A percentile compares a stretch with the other conserved stretches of the same genome.
Conservation (phyloP, 2,113 vertebrate genomes). For the Corvus moneduloides region DNA sequence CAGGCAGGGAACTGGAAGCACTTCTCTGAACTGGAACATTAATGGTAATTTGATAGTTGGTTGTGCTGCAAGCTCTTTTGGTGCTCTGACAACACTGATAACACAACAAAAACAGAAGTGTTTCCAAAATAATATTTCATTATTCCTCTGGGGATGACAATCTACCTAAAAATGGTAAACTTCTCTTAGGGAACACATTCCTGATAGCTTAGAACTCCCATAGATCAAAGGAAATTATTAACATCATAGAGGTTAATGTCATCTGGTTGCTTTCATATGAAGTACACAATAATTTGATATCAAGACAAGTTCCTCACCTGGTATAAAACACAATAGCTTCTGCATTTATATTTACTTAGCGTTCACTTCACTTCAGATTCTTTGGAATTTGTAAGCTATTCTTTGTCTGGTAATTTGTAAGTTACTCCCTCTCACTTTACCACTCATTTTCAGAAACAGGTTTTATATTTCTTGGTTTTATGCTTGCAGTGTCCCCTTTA, state of each 20-base stretch:
- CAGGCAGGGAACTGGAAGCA: not conserved
- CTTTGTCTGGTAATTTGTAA: not conserved
- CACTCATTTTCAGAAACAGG: not conserved
- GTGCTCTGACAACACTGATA: not conserved
- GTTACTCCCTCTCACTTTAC: not conserved
- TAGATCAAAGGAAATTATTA: not conserved
- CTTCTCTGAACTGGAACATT: not conserved
- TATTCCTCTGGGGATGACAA: not conserved
- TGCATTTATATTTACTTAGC: not conserved
- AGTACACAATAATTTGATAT: not conserved
- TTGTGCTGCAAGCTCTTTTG: not conserved
- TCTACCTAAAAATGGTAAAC: not conserved
- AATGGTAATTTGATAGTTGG: not conserved
- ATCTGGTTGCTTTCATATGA: not conserved
- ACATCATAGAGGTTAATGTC: not conserved
- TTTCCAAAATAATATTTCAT: not conserved
- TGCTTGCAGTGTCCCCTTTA: not conserved
- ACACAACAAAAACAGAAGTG: not conserved
- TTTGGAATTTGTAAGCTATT: not conserved
- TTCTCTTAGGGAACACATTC: not conserved
- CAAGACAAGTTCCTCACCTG: not conserved
- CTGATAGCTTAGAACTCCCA: not conserved
- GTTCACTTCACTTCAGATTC: not conserved
- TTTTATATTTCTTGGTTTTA: not conserved
- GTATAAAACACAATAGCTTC: not conserved